Evolutionary conservation across 2,888 invertebrate genomes (phyloP), one percentile per base, ranked within the genome.

Genomic region (Andrena praecox): DNA sequence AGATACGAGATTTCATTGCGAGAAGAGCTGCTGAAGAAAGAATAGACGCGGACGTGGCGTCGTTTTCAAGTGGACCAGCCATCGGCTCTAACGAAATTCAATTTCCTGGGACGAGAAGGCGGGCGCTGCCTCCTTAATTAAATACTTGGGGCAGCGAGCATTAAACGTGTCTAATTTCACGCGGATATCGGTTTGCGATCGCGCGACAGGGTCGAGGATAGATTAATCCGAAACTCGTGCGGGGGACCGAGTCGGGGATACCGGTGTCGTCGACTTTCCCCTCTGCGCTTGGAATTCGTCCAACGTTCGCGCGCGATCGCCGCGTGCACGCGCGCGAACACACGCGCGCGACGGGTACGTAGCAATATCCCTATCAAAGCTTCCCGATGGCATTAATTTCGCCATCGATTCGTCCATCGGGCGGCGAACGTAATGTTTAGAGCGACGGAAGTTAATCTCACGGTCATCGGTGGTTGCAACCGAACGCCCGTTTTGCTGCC

Each of bases 341-440:
- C 20, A 59, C 33, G 63, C 20, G 74, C 24, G 24, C 24, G 52
- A 20, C 10, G 31, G 10, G 12, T 16, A 24, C 59, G 60, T 56
- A 66, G 50, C 64, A 52, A 77, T 82, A 71, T 85, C 73, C 73
- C 79, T 79, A 81, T 86, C 81, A 69, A 81, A 82, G 77, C 86
- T 52, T 59, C 56, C 67, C 80, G 52, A 52, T 62, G 68, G 59
- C 72, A 82, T 87, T 86, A 85, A 87, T 85, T 85, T 86, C 76
- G 24, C 50, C 59, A 71, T 71, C 79, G 76, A 80, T 67, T 80
- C 78, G 71, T 74, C 70, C 66, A 31, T 35, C 31, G 63, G 56
- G 24, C 71, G 67, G 64, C 63, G 29, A 59, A 20, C 63, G 64
- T 31, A 79, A 86, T 63, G 71, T 84, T 78, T 84, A 79, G 82